Conservation (phyloP, 1,140 invertebrate species). For the Cepaea nemoralis region DNA sequence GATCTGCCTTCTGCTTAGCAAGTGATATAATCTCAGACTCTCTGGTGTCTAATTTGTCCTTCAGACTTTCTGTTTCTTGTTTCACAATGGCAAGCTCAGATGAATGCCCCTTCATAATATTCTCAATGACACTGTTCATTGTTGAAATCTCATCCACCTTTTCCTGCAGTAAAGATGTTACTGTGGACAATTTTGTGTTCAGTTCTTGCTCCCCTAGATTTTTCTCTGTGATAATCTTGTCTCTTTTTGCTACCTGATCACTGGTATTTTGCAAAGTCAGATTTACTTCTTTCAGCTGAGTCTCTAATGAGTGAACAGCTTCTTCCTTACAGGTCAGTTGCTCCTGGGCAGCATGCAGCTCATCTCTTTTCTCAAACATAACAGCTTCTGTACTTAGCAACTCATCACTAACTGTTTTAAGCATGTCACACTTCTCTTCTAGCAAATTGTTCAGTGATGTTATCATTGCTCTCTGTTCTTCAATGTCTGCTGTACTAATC, state of each 20-base stretch:
- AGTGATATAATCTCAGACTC: conserved; percentile 19
- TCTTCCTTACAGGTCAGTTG: background rate
- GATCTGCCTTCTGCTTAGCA: conserved; percentile 15
- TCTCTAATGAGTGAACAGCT: background rate
- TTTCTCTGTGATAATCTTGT: background rate
- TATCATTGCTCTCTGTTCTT: background rate
- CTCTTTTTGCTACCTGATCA: background rate
- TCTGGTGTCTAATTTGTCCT: conserved; percentile 14
- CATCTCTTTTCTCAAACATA: background rate
- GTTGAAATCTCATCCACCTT: background rate
- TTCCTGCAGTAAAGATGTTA: background rate
- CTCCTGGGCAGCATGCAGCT: background rate
- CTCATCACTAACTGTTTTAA: background rate
- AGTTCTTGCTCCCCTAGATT: background rate
- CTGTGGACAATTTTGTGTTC: background rate
- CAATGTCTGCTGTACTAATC: background rate
- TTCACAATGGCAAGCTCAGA: background rate
- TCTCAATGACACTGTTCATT: background rate
- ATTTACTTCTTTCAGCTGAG: background rate
- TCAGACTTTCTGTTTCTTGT: background rate
- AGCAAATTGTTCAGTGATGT: background rate
- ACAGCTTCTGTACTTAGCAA: background rate
- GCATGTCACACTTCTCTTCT: background rate
- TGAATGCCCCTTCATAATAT: background rate
- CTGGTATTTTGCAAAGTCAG: background rate